Conservation (phyloP, 2,113 vertebrate genomes). For the Himantopus leucocephalus region DNA sequence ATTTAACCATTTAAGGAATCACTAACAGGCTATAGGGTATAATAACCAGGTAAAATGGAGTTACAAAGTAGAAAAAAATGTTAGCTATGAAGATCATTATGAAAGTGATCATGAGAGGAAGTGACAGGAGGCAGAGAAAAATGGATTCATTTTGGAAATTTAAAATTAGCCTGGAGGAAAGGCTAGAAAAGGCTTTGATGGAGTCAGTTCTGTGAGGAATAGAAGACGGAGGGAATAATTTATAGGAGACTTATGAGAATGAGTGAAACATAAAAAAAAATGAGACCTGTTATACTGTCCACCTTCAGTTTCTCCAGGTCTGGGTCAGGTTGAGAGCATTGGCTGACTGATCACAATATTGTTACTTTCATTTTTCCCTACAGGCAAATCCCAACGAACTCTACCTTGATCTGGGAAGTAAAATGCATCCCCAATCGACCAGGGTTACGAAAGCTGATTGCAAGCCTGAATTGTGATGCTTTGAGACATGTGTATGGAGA, state of each 20-base stretch:
- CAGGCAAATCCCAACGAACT: slow-evolving; percentile 79
- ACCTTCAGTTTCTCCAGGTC: background rate
- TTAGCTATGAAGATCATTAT: background rate
- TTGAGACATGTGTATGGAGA: slow-evolving; percentile 89
- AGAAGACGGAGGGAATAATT: background rate
- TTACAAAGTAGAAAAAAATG: background rate
- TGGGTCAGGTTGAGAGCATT: background rate
- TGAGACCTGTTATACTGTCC: background rate
- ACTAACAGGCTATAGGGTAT: background rate
- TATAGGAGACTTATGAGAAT: background rate
- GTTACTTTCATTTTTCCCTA: background rate
- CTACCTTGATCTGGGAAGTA: slow-evolving; percentile 84
- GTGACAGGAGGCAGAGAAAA: background rate
- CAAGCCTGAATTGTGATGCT: slow-evolving; percentile 83
- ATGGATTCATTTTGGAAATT: background rate
- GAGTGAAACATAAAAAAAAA: background rate
- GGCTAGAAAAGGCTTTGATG: background rate
- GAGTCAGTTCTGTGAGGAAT: background rate
- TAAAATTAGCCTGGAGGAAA: slow-evolving; percentile 14
- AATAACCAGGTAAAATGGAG: background rate
- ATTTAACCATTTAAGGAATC: background rate
- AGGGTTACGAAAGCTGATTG: slow-evolving; percentile 83
- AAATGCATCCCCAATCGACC: slow-evolving; percentile 71
- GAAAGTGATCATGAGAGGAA: background rate
- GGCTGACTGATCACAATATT: background rate